Evolutionary conservation across 2,113 vertebrate genomes (phyloP), one percentile per base, ranked within the genome.

Genomic region (Pseudopipra pipra): DNA sequence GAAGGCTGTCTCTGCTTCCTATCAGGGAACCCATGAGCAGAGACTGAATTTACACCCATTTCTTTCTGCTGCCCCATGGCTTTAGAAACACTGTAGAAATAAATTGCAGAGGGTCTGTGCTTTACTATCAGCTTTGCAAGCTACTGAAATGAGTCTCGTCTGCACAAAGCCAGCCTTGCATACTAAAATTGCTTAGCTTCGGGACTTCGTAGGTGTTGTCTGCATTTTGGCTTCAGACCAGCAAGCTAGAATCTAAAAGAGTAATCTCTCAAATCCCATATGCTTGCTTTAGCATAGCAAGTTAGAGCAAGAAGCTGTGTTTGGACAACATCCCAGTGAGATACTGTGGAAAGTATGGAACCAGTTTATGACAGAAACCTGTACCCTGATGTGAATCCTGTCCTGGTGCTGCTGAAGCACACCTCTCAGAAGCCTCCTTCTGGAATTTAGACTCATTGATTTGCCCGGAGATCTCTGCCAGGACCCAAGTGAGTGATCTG

Each of bases 241-340:
- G 39, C 37, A 59, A 73, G 24, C 54, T 55, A 39, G 30, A 88
- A 71, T 89, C 82, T 84, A 39, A 58, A 35, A 46, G 21, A 35
- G 43, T 74, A 80, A 88, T 80, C 65, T 74, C 65, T 59, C 47
- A 61, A 85, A 84, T 88, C 79, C 82, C 65, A 14, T 91, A 4
- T 12, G 5, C 22, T 81, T 83, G 30, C 87, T 90, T 78, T 93
- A 93, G 63, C 67, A 31, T 41, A 85, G 85, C 87, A 96, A 90
- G 92, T 92, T 61, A 75, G 83, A 86, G 68, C 88, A 95, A 90
- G 75, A 81, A 62, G 35, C 66, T 85, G 14, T 35, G 12, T 71
- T 87, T 95, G 93, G 85, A 67, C 21, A n/a, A 55, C 44, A 77
- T 92, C 85, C 95, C 90, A 89, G 90, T 74, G 61, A 95, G 61